A percentile compares a stretch with the other conserved stretches of the same genome.
These are phyloP conservation scores for Stomatorhinus walkeri DNA, from an alignment of 2,797 vertebrate genomes.

Conservation along the genomic window DNA sequence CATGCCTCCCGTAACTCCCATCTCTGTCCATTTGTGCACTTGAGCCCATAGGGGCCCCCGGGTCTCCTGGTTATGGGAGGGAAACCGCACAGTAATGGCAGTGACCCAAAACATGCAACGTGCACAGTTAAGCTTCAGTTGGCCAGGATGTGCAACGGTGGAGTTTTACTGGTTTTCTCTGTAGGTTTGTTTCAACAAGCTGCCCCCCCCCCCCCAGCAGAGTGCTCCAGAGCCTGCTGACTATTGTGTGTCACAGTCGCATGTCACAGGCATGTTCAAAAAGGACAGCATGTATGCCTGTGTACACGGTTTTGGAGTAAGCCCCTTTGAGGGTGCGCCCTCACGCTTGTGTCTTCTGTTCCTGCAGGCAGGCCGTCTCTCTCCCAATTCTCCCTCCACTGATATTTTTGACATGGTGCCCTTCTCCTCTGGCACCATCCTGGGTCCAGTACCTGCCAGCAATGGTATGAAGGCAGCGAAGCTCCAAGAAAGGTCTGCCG, in stretches of 20 bases:
- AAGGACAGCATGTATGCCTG: background rate
- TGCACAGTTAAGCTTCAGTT: background rate
- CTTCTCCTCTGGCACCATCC: conserved; percentile 79
- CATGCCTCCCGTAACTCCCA: conserved; percentile 70
- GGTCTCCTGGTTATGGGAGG: background rate
- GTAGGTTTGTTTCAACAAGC: background rate
- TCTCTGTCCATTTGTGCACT: background rate
- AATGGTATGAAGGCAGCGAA: conserved; percentile 82
- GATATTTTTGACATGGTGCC: conserved; percentile 98
- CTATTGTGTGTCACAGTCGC: background rate
- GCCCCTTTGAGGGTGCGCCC: background rate
- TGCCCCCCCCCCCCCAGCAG: background rate
- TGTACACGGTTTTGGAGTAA: background rate
- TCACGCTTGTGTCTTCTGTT: background rate
- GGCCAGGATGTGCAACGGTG: background rate
- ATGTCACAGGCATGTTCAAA: background rate
- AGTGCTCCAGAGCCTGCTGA: background rate
- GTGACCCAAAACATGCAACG: background rate
- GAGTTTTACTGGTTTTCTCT: background rate
- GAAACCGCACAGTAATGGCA: background rate
- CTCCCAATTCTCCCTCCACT: conserved; percentile 73
- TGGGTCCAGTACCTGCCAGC: conserved; percentile 71
- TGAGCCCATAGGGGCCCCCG: background rate
- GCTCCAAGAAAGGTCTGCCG: conserved; percentile 71
- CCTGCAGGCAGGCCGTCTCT: conserved; percentile 71